Evolutionary conservation across 2,797 vertebrate genomes (phyloP).

Genomic region (Ficedula albicollis): DNA sequence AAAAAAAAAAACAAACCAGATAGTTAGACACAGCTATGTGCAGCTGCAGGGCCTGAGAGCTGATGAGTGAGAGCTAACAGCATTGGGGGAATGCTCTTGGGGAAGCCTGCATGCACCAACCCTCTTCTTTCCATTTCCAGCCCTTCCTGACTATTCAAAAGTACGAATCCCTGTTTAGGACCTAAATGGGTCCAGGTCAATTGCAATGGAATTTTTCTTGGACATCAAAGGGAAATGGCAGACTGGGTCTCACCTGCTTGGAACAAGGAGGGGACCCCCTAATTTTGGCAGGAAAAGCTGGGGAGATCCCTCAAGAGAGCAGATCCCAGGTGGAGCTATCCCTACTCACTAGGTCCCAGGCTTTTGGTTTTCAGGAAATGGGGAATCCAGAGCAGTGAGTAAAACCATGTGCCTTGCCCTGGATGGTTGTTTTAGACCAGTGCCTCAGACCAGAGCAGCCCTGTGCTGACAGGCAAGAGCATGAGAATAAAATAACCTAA

Average conservation of each 20-base stretch:
- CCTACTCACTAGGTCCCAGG: not conserved
- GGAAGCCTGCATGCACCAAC: not conserved
- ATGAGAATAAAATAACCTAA: not conserved
- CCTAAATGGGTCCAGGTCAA: not conserved
- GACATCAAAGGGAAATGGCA: not conserved
- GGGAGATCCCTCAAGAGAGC: not conserved
- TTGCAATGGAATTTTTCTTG: no score
- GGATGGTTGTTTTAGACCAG: not conserved
- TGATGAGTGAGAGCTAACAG: not conserved
- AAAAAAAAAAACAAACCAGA: no score
- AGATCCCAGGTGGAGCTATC: not conserved
- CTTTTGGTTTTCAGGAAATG: not conserved
- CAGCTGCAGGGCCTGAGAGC: not conserved
- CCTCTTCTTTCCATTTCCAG: not conserved
- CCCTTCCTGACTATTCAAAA: not conserved
- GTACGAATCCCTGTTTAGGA: not conserved
- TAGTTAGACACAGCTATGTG: not conserved
- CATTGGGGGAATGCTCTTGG: not conserved
- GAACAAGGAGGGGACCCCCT: not conserved
- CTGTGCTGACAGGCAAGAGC: not conserved
- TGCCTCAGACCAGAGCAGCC: fast-evolving
- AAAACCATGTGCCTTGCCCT: not conserved
- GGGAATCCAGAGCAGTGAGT: not conserved
- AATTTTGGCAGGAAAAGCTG: not conserved
- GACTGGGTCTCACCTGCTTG: not conserved